Evolutionary conservation across 2,888 invertebrate species (phyloP).

Genomic region (Drosophila helvetica): DNA sequence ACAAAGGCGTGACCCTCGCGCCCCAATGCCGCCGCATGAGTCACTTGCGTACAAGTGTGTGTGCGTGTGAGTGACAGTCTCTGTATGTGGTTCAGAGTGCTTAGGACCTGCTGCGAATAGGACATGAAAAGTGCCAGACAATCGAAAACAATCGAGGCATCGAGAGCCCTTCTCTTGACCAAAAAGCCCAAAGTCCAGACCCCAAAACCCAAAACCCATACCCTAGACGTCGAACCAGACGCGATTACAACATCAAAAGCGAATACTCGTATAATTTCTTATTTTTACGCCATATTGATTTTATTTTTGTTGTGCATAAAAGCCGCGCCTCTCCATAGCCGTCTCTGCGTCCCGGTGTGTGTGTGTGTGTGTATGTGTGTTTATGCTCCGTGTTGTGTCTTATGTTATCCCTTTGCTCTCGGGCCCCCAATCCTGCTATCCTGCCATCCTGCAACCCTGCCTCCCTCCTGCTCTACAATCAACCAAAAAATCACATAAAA

Average conservation of each 20-base stretch:
- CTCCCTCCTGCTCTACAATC: conserved; percentile 16
- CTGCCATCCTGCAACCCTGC: conserved; percentile 11
- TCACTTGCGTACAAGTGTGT: conserved; percentile 54
- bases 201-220: too few species aligned
- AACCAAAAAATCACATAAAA: conserved; percentile 40
- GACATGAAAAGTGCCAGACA: conserved; percentile 34
- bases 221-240: conserved; percentile 39
- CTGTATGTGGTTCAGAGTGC: conserved; percentile 24
- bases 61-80: conserved; percentile 16
- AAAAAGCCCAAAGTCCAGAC: not conserved
- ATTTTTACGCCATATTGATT: conserved; percentile 70
- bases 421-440: conserved; percentile 46
- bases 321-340: conserved; percentile 15
- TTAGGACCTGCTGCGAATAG: conserved; percentile 6
- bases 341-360: not conserved
- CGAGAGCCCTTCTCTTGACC: conserved; percentile 9
- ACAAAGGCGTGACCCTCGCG: conserved; percentile 29
- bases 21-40: conserved; percentile 48
- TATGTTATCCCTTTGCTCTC: conserved; percentile 57
- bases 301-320: conserved; percentile 69
- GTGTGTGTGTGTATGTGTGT: conserved; percentile 7
- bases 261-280: conserved; percentile 47
- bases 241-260: conserved; percentile 62
- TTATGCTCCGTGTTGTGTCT: conserved; percentile 31
- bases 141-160: conserved; percentile 35